phyloP scores from a whole-genome alignment of 2,888 invertebrate species.

The Acleris cristana region DNA sequence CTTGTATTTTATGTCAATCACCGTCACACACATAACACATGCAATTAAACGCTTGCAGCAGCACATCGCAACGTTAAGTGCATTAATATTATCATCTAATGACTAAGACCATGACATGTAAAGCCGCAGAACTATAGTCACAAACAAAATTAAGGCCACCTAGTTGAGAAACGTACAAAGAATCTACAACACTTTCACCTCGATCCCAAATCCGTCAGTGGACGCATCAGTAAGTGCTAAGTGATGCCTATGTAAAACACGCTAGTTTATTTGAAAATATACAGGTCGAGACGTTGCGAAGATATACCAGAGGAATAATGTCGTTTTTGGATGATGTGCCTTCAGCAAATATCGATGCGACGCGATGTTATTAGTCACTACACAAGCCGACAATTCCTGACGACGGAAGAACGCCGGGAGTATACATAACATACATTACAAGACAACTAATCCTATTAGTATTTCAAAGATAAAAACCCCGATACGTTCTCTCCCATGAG shows the following conservation, averaged over 20 bases:
- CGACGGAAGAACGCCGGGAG: slow-evolving; percentile 22
- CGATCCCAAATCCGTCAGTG: slow-evolving; percentile 30
- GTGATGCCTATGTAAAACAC: slow-evolving; percentile 18
- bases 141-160: slow-evolving; percentile 46
- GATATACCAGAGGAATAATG: slow-evolving; percentile 12
- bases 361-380: neutral
- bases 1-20: slow-evolving; percentile 11
- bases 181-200: slow-evolving; percentile 45
- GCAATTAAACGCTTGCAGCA: slow-evolving; percentile 4
- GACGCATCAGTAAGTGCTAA: slow-evolving; percentile 1
- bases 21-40: slow-evolving; percentile 2
- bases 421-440: slow-evolving; percentile 27
- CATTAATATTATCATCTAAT: slow-evolving; percentile 19
- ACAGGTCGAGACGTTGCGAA: slow-evolving; percentile 11
- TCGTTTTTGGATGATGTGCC: neutral
- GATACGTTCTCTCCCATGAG: neutral
- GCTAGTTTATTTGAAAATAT: neutral
- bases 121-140: slow-evolving; percentile 24
- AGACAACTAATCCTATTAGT: neutral
- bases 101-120: slow-evolving; percentile 26
- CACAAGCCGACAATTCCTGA: neutral
- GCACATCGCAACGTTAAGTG: slow-evolving; percentile 9
- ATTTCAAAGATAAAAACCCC: neutral
- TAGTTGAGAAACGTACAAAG: slow-evolving; percentile 40
- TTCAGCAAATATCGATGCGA: slow-evolving; percentile 1